Conservation (phyloP, 2,888 invertebrate genomes). For the Ischnura elegans region DNA sequence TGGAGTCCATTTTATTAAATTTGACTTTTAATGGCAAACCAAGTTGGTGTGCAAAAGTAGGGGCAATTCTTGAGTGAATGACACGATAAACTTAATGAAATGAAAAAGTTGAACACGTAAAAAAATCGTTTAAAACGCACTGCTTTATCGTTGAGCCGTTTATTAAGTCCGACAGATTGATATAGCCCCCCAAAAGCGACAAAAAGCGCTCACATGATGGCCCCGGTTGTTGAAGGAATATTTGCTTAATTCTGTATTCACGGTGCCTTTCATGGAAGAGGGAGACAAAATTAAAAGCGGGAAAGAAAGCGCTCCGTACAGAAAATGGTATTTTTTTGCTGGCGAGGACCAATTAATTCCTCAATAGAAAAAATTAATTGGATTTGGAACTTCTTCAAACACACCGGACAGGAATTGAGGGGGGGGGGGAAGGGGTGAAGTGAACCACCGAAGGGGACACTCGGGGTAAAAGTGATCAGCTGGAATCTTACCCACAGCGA, state of each 20-base stretch:
- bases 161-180: too few relatives aligned
- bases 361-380: neutral
- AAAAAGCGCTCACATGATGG: neutral
- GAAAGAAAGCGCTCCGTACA: neutral
- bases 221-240: too few relatives aligned
- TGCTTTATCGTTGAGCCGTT: too few relatives aligned
- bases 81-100: too few relatives aligned
- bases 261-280: neutral
- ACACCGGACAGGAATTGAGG: neutral
- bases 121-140: too few relatives aligned
- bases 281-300: too few relatives aligned
- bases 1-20: too few relatives aligned
- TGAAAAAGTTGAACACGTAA: too few relatives aligned
- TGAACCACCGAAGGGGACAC: neutral
- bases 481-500: neutral
- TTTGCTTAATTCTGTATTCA: neutral
- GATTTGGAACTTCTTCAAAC: neutral
- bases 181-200: too few relatives aligned
- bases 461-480: neutral
- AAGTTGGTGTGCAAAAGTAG: too few relatives aligned
- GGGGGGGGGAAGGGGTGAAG: neutral
- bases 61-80: too few relatives aligned
- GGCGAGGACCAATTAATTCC: neutral
- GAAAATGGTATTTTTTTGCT: neutral
- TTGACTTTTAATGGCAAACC: too few relatives aligned